phyloP scores from a whole-genome alignment of 2,113 vertebrate genomes.

The Delphinapterus leucas region DNA sequence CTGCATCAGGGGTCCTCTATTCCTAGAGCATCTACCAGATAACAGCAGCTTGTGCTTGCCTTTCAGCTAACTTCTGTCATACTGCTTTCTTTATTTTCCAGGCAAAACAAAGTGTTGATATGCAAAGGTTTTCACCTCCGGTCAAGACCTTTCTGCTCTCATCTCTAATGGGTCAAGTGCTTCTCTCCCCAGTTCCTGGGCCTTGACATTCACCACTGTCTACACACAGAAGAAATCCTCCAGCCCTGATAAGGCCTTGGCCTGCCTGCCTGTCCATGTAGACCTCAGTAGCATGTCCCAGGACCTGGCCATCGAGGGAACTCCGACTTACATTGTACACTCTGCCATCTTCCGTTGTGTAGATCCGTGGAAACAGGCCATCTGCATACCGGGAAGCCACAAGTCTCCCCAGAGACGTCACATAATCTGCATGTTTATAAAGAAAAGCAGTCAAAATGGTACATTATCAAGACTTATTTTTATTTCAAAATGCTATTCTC shows the following conservation, averaged over 20 bases:
- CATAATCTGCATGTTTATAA: slow-evolving; percentile 81
- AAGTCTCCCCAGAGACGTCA: slow-evolving; percentile 81
- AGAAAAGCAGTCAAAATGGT: slow-evolving; percentile 61
- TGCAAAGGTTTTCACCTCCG: not conserved
- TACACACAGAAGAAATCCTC: not conserved
- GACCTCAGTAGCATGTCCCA: not conserved
- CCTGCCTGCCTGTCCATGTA: not conserved
- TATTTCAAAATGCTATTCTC: slow-evolving; percentile 33
- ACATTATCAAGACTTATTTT: not conserved
- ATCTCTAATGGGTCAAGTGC: not conserved
- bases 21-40: not conserved
- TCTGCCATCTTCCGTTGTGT: slow-evolving; percentile 75
- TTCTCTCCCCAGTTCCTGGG: not conserved
- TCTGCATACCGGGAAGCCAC: slow-evolving; percentile 87
- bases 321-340: slow-evolving; percentile 84
- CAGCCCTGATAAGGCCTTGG: not conserved
- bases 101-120: not conserved
- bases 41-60: not conserved
- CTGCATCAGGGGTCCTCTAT: not conserved
- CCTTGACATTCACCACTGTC: not conserved
- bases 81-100: not conserved
- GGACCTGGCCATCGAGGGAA: accelerated
- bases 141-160: not conserved
- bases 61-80: not conserved
- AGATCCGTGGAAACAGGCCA: slow-evolving; percentile 82